A percentile compares a stretch with the other conserved stretches of the same genome.
Evolutionary conservation across 2,888 invertebrate species (phyloP).

Genomic region (Stegophylla sp.): DNA sequence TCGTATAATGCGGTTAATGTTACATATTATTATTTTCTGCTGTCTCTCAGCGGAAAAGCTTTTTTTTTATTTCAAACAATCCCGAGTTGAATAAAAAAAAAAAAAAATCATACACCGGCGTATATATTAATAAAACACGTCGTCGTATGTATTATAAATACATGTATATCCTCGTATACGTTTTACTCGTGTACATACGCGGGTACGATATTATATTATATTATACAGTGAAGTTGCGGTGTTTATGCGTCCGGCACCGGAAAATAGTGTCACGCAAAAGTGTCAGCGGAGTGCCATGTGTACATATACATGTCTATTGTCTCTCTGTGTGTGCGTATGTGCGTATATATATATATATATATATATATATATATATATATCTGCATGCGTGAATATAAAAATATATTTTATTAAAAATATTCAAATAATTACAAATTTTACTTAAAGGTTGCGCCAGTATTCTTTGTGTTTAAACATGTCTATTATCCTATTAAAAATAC

Average conservation of each 20-base stretch:
- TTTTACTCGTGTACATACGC: neutral
- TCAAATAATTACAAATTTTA: too few species aligned
- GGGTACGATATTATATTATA: too few species aligned
- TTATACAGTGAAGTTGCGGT: neutral
- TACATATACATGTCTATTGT: too few species aligned
- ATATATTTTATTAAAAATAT: too few species aligned
- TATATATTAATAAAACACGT: neutral
- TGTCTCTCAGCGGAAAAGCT: constrained; percentile 27
- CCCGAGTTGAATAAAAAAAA: neutral
- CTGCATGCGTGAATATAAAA: neutral
- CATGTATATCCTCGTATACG: neutral
- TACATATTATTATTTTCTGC: constrained; percentile 15
- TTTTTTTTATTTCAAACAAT: neutral
- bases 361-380: neutral
- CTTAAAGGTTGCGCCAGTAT: too few species aligned
- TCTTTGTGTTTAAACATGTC: too few species aligned
- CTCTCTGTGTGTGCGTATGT: neutral
- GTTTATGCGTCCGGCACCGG: neutral
- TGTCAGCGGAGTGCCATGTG: neutral
- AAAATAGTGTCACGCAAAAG: constrained; percentile 31
- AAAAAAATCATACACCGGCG: neutral
- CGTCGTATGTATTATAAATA: neutral
- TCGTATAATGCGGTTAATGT: constrained; percentile 16
- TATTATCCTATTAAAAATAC: too few species aligned
- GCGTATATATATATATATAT: neutral